Base-by-base conservation (phyloP, 2,888 invertebrate genomes). In the Notocelia uddmanniana region DNA sequence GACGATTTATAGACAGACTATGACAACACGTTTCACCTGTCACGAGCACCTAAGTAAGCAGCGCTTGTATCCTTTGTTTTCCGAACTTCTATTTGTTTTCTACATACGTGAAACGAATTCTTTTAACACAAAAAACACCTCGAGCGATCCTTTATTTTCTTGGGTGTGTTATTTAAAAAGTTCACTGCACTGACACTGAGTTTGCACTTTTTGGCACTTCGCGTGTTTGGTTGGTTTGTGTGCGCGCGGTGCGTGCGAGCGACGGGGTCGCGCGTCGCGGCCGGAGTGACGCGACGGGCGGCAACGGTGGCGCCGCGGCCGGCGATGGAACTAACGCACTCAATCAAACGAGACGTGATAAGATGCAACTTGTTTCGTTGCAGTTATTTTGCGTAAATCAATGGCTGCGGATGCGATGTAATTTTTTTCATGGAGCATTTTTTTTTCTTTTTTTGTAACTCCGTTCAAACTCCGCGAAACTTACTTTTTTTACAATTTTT, bases 21-120 rank as follows among this genome's bases (percentile, higher is more conserved):
- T 82, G 81, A 83, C 71, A 75, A 85, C 79, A 80, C 81, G 79
- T 84, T 80, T 84, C 87, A 88, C 84, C 88, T 88, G 89, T 88
- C 90, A 85, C 75, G 79, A 83, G 82, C 92, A 91, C 88, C 92
- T 92, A 89, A 89, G 88, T 89, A 90, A 92, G 89, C 90, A 89
- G 81, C 83, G 78, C 84, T 85, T 84, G 76, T 79, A 88, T 85
- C 89, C 90, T 91, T 91, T 91, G 91, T 92, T 91, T 90, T 89
- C 84, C 82, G 78, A 79, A 87, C 85, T 88, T 85, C 76, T 91
- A 85, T 91, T 92, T 91, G 88, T 88, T 90, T 90, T 89, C 78
- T 84, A 83, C 86, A 87, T 87, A 90, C 89, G 89, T 88, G 86
- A 84, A 88, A 89, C 86, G 87, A 90, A 91, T 90, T 89, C 89